Percentiles rank a stretch among this genome's conserved stretches.
Conservation (phyloP, 2,797 vertebrate species). For the Sylvia borin region DNA sequence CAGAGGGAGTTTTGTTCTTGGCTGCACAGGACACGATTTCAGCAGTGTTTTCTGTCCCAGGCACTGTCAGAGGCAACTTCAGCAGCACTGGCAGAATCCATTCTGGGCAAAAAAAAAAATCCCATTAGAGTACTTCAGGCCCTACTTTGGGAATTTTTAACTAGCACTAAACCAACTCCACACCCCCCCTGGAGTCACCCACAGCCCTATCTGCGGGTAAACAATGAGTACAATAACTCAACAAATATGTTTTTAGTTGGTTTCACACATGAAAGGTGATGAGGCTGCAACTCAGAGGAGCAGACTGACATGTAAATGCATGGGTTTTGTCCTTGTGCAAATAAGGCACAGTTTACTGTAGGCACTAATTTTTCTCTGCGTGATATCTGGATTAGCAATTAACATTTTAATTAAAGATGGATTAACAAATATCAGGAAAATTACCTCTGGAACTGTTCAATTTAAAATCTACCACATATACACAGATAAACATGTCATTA, state of each 20-base stretch:
- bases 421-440: conserved; percentile 65
- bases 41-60: background rate
- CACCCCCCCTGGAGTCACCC: rapidly evolving
- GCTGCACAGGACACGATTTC: background rate
- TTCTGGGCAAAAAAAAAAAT: background rate
- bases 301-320: background rate
- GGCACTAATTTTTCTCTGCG: background rate
- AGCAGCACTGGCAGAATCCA: background rate
- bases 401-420: conserved; percentile 68
- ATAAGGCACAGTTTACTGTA: conserved; percentile 5
- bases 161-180: background rate
- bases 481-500: conserved; percentile 24
- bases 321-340: background rate
- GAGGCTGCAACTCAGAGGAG: background rate
- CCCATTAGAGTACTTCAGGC: background rate
- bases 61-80: background rate
- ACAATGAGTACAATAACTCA: background rate
- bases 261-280: background rate
- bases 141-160: background rate
- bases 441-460: conserved; percentile 23
- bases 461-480: conserved; percentile 50
- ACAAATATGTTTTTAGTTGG: background rate
- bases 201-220: background rate
- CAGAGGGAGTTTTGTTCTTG: conserved; percentile 22
- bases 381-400: conserved; percentile 53